Evolutionary conservation across 1,140 invertebrate species (phyloP).

Genomic region (Gonatopus flavifemur): DNA sequence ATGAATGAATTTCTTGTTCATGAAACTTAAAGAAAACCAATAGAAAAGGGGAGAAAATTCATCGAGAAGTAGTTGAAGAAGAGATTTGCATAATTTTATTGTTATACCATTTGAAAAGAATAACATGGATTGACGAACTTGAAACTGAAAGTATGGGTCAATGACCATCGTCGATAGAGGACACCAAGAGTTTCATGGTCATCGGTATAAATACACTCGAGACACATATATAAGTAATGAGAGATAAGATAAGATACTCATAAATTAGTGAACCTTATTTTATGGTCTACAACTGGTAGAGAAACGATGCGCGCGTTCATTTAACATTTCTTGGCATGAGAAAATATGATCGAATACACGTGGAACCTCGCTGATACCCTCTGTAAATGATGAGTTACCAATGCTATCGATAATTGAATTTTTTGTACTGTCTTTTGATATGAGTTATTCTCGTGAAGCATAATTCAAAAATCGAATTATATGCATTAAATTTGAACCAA

Average conservation of each 20-base stretch:
- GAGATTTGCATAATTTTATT: too few relatives aligned
- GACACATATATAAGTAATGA: slow-evolving; percentile 28
- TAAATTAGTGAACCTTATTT: slow-evolving; percentile 37
- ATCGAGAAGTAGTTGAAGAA: too few relatives aligned
- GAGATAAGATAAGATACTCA: slow-evolving; percentile 43
- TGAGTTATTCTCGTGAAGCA: too few relatives aligned
- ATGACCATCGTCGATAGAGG: slow-evolving; percentile 25
- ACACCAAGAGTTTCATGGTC: slow-evolving; percentile 29
- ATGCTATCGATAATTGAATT: neutral
- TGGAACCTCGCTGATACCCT: slow-evolving; percentile 27
- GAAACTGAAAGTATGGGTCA: too few relatives aligned
- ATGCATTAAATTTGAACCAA: too few relatives aligned
- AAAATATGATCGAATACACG: slow-evolving; percentile 18
- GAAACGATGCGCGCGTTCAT: slow-evolving; percentile 5
- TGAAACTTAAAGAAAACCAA: too few relatives aligned
- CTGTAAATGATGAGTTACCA: slow-evolving; percentile 12
- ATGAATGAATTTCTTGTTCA: too few relatives aligned
- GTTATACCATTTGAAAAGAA: too few relatives aligned
- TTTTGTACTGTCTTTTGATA: too few relatives aligned
- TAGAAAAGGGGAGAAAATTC: too few relatives aligned
- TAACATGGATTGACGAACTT: too few relatives aligned
- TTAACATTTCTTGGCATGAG: neutral
- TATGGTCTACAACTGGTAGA: slow-evolving; percentile 19
- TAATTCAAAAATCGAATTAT: too few relatives aligned
- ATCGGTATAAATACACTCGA: slow-evolving; percentile 29